phyloP scores from a whole-genome alignment of 1,140 invertebrate species.

The Drosophila bipectinata region DNA sequence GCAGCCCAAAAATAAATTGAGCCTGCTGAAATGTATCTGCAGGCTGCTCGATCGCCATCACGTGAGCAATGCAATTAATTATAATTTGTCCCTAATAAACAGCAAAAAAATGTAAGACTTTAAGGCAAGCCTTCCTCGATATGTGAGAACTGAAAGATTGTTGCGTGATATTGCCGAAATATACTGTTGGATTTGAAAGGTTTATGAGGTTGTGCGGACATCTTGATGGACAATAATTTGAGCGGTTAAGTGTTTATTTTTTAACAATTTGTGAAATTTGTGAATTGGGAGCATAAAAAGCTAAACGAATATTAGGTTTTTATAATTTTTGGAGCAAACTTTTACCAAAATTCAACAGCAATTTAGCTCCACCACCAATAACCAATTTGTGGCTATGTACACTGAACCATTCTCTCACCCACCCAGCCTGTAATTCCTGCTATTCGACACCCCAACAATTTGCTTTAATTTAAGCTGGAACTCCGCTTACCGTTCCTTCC shows the following conservation, averaged over 20 bases:
- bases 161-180: slow-evolving; percentile 36
- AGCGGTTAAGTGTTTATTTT: slow-evolving; percentile 31
- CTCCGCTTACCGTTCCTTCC: slow-evolving; percentile 43
- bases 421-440: slow-evolving; percentile 33
- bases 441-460: slow-evolving; percentile 49
- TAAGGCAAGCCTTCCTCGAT: slow-evolving; percentile 3
- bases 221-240: slow-evolving; percentile 68
- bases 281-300: neutral
- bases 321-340: too few relatives aligned
- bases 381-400: slow-evolving; percentile 14
- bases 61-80: slow-evolving; percentile 82
- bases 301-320: neutral
- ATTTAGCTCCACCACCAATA: neutral
- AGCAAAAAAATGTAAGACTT: slow-evolving; percentile 19
- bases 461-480: slow-evolving; percentile 50
- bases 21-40: slow-evolving; percentile 76
- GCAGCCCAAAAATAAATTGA: slow-evolving; percentile 70
- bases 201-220: slow-evolving; percentile 51
- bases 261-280: slow-evolving; percentile 14
- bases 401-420: slow-evolving; percentile 21
- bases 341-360: too few relatives aligned
- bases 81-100: slow-evolving; percentile 81
- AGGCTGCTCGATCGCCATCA: slow-evolving; percentile 76
- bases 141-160: slow-evolving; percentile 7
- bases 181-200: slow-evolving; percentile 17